Evolutionary conservation across 2,113 vertebrate species (phyloP), one percentile per base, ranked within the genome.

Genomic region (Leuciscus idus): DNA sequence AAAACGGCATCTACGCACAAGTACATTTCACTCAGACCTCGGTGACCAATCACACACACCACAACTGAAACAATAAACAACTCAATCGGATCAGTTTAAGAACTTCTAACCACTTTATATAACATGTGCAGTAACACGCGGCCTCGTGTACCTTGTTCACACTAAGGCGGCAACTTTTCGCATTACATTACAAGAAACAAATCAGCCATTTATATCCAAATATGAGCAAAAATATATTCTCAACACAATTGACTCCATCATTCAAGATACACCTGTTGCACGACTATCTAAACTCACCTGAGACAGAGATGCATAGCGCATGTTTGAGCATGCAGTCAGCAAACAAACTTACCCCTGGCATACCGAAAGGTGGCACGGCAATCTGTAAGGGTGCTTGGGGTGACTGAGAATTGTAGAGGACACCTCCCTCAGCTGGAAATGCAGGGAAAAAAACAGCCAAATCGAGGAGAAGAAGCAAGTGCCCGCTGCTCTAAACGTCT

Each of bases 311-410:
- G 39, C 23, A 33, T 61, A 43, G 19, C 30, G 28, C 61, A 21
- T 68, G 46, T 30, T 12, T 55, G 64, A 72, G 52, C 52, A 39
- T 80, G 64, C 48, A 17, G n/a, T 62, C 9, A 26, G 78, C 13
- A 66, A 33, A 23, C 59, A 76, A 66, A 87, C 85, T 87, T 76
- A 79, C 87, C 83, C 86, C 83, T 59, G 66, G 75, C 57, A 68
- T 64, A 50, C 85, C 57, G 76, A 28, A 28, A 77, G 78, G 13
- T 62, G 52, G 78, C 78, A 82, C 77, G n/a, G 55, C 5, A 36
- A 33, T 55, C 28, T n/a, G 46, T 52, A 19, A 74, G 75, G 85
- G 55, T 30, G 28, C 81, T 72, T 39, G n/a, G 46, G 59, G 84
- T 70, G 68, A 50, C 39, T 11, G 26, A 64, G 43, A 77, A 77